These are phyloP conservation scores for Himalopsyche tibetana DNA, from an alignment of 2,888 invertebrate species.

Conservation along the genomic window DNA sequence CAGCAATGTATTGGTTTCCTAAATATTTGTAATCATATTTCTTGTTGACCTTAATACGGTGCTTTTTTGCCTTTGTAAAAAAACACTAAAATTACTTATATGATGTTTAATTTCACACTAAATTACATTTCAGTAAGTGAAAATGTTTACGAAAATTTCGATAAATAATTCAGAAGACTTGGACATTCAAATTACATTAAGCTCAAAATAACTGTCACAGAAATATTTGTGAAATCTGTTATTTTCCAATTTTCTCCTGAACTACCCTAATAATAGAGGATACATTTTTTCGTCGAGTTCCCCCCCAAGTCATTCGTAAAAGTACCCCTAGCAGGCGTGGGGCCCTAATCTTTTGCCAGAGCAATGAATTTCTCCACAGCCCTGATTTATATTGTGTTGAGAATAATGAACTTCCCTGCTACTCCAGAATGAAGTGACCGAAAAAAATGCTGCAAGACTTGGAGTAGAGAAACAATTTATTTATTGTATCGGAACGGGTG, in stretches of 20 bases:
- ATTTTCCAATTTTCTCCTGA: background rate
- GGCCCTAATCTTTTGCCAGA: slow-evolving; percentile 57
- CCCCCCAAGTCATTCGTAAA: slow-evolving; percentile 21
- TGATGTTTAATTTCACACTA: too few relatives aligned
- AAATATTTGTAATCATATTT: too few relatives aligned
- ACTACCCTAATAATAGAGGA: slow-evolving; percentile 28
- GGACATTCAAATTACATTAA: too few relatives aligned
- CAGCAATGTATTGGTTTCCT: too few relatives aligned
- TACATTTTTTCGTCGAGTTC: slow-evolving; percentile 1
- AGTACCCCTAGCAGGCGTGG: slow-evolving; percentile 19
- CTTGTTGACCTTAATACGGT: too few relatives aligned
- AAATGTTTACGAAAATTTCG: too few relatives aligned
- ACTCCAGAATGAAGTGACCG: slow-evolving; percentile 27
- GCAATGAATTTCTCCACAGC: slow-evolving; percentile 58
- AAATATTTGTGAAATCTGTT: background rate
- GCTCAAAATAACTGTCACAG: background rate
- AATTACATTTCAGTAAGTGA: too few relatives aligned
- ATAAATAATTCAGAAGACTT: too few relatives aligned
- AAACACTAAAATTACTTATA: too few relatives aligned
- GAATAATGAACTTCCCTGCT: slow-evolving; percentile 59
- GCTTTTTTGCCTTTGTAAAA: too few relatives aligned
- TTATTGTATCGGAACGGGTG: slow-evolving; percentile 17
- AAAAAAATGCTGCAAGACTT: slow-evolving; percentile 16
- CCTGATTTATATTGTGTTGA: slow-evolving; percentile 62
- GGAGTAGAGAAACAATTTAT: slow-evolving; percentile 2